These are phyloP conservation scores for Danio rerio DNA, from an alignment of 2,113 vertebrate genomes.

Conservation along the genomic window DNA sequence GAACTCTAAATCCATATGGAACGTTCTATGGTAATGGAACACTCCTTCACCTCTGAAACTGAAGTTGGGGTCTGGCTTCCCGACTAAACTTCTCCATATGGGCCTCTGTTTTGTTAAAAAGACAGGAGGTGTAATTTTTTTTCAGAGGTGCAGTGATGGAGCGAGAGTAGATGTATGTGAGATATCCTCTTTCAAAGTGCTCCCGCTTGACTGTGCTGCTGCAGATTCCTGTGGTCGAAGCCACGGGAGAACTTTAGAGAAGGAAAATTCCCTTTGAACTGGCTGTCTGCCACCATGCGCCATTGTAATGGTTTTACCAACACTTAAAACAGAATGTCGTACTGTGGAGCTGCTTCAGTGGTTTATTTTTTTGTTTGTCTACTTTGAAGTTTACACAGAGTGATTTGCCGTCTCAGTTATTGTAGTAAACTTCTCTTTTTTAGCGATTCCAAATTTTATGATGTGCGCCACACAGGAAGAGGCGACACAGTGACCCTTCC, in stretches of 20 bases:
- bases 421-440: not conserved
- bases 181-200: constrained; percentile 74
- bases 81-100: constrained; percentile 69
- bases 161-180: constrained; percentile 38
- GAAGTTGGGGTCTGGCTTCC: constrained; percentile 48
- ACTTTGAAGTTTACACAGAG: constrained; percentile 55
- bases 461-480: constrained; percentile 36
- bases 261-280: constrained; percentile 76
- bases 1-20: constrained; percentile 53
- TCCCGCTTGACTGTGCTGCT: constrained; percentile 59
- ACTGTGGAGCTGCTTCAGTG: constrained; percentile 53
- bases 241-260: constrained; percentile 71
- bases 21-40: constrained; percentile 55
- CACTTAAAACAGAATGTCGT: constrained; percentile 60
- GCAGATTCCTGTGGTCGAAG: constrained; percentile 77
- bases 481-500: constrained; percentile 35
- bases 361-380: constrained; percentile 22
- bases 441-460: not conserved
- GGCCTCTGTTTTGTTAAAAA: constrained; percentile 59
- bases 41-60: constrained; percentile 54
- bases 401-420: not conserved
- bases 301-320: constrained; percentile 76
- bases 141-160: constrained; percentile 65
- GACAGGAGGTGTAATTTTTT: constrained; percentile 65
- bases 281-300: constrained; percentile 71